Evolutionary conservation across 2,113 vertebrate species (phyloP), one percentile per base, ranked within the genome.

Genomic region (Pedionomus torquatus): DNA sequence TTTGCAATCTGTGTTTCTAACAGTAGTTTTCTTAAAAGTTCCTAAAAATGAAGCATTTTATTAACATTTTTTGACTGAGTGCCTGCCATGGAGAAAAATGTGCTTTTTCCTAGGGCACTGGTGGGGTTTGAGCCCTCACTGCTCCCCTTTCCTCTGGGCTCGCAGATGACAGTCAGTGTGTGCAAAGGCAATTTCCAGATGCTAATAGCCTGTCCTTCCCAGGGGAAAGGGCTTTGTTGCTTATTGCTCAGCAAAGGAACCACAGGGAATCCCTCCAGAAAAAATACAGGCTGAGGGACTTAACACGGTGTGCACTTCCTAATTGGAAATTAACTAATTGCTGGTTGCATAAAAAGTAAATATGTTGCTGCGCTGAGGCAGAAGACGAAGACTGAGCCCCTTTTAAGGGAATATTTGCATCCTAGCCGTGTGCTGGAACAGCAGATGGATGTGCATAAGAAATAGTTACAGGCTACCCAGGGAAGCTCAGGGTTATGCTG

Each of bases 401-500:
- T 93, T 79, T 79, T 1, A 2, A 37, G 85, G 86, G 71, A 54
- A 3, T 68, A 10, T 51, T 58, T 26, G 16, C 4, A 76, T 33
- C 60, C 54, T 49, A 25, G 52, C 58, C 28, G 0, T 0, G 0
- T 21, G 77, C 76, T 77, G 0, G 0, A 49, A 49, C 60, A 66
- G 68, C 49, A 58, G 61, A 8, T 25, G 71, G 54, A 37, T 54
- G 64, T 16, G 24, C 19, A 0, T 35, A 26, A 58, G 82, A 86
- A 81, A 75, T 52, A 20, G 16, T n/a, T 43, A 33, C 30, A 48
- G 52, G 7, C 23, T 58, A 54, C 35, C 57, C 8, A 2, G 26
- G 51, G 35, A 8, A 3, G 39, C 19, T 20, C 17, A 7, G 58
- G 44, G 54, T 61, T 76, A 16, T 6, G 14, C 24, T 30, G 55